Evolutionary conservation across 23 tunicate species (phyloP).

Genomic region (Styela plicata): DNA sequence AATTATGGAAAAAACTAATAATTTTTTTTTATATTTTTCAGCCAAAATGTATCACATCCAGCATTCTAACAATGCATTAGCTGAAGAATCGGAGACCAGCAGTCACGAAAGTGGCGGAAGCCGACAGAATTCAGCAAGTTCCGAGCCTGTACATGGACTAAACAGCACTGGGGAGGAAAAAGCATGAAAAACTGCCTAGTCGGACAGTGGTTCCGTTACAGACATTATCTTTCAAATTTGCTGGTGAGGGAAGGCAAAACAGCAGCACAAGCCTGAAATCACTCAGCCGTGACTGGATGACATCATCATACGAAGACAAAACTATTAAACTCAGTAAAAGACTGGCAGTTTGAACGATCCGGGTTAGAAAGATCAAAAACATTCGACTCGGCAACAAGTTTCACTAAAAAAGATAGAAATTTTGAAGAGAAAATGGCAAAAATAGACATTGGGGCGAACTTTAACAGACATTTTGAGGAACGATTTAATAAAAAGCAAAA

Average conservation of each 20-base stretch:
- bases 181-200: not conserved
- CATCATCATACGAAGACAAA: constrained; percentile 8
- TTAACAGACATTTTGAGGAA: not conserved
- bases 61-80: not conserved
- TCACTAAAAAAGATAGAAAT: not conserved
- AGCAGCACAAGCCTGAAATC: constrained; percentile 3
- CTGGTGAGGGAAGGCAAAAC: constrained; percentile 7
- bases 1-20: no score
- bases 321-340: constrained; percentile 11
- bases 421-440: constrained; percentile 17
- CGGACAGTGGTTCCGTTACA: constrained; percentile 1
- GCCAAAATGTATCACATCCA: not conserved
- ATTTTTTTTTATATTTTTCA: not conserved
- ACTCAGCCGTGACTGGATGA: constrained; percentile 13
- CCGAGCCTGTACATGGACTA: not conserved
- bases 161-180: not conserved
- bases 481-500: not conserved
- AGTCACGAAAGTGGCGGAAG: not conserved
- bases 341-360: constrained; percentile 3
- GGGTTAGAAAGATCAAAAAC: not conserved
- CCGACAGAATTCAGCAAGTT: not conserved
- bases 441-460: constrained; percentile 17
- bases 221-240: constrained; percentile 3
- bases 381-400: not conserved
- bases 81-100: not conserved